A percentile compares a stretch with the other conserved stretches of the same genome.
These are phyloP conservation scores for Bradypus variegatus DNA, from an alignment of 2,797 vertebrate species.

Conservation along the genomic window DNA sequence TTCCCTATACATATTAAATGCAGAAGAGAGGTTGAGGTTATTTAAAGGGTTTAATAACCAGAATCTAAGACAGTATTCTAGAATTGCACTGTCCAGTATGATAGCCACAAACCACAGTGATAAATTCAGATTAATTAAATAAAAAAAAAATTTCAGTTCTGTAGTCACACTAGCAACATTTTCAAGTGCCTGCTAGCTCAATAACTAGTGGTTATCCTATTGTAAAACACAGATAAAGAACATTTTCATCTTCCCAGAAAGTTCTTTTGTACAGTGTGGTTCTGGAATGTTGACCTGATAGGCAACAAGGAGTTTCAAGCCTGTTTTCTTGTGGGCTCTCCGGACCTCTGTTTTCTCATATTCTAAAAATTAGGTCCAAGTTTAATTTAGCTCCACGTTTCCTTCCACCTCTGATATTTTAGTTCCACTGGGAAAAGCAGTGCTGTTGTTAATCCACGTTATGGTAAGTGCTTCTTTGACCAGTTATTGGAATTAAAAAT, in stretches of 20 bases:
- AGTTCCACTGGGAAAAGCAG: background rate
- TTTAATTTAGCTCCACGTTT: conserved; percentile 16
- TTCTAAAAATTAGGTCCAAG: conserved; percentile 11
- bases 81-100: background rate
- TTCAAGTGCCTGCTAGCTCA: background rate
- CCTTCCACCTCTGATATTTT: background rate
- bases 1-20: background rate
- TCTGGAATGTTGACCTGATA: background rate
- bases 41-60: conserved; percentile 24
- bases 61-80: conserved; percentile 7
- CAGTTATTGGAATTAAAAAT: conserved; percentile 35
- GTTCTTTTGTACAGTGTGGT: background rate
- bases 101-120: background rate
- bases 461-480: conserved; percentile 15
- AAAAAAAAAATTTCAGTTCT: conserved; percentile 5
- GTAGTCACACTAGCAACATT: background rate
- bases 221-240: background rate
- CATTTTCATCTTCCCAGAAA: background rate
- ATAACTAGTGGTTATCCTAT: background rate
- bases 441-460: conserved; percentile 33
- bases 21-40: conserved; percentile 1
- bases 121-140: conserved; percentile 5
- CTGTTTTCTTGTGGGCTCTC: background rate
- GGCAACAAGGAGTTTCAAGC: background rate
- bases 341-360: background rate